Conservation (phyloP, 2,888 invertebrate genomes). For the Cataglyphis cursor region DNA sequence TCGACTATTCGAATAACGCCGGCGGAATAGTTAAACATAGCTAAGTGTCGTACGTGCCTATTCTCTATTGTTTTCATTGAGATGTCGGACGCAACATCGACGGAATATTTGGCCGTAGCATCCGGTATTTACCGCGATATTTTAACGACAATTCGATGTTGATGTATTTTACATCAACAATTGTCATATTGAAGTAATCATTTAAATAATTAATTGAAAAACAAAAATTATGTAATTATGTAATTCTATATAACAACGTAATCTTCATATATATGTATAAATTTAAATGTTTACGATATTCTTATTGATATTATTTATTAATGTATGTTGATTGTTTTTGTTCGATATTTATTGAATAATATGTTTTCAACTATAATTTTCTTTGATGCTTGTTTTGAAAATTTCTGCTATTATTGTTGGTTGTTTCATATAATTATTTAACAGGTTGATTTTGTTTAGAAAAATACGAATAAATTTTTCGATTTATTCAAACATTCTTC, state of each 20-base stretch:
- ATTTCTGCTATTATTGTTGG: neutral
- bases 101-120: constrained; percentile 26
- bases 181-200: neutral
- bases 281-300: neutral
- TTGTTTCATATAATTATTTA: neutral
- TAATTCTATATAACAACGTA: neutral
- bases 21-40: constrained; percentile 36
- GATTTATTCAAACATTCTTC: neutral
- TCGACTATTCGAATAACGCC: constrained; percentile 53
- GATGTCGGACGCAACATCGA: constrained; percentile 17
- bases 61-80: constrained; percentile 39
- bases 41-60: constrained; percentile 36
- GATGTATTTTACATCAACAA: neutral
- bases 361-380: too few relatives aligned
- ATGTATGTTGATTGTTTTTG: neutral
- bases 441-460: constrained; percentile 11
- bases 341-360: neutral
- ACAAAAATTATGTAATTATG: neutral
- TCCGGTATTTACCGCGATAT: constrained; percentile 25
- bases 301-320: neutral
- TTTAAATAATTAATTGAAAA: neutral
- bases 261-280: too few relatives aligned
- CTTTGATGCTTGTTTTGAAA: neutral
- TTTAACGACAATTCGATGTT: constrained; percentile 4
- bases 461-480: neutral